Base-by-base conservation (phyloP, 2,797 vertebrate genomes). In the Staurois parvus region DNA sequence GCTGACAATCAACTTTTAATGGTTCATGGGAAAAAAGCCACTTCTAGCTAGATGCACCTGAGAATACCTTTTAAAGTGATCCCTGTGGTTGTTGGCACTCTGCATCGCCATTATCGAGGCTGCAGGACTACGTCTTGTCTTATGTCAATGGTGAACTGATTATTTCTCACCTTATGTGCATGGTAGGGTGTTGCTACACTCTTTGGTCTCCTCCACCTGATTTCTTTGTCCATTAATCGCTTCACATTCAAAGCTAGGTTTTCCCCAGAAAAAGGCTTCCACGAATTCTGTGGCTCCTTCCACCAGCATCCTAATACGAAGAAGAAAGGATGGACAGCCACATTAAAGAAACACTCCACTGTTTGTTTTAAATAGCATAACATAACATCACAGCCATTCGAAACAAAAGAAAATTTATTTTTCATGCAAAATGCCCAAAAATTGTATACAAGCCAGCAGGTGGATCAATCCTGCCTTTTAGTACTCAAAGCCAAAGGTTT, bases 211-310 rank as follows among this genome's bases (percentile, higher is more conserved):
- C 42, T 85, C 87, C 84, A 92, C 82, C 52, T 87, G 24, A 28
- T 67, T 0, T 4, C 0, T 83, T 78, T 91, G 52, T 0, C 85
- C 88, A 17, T 92, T 77, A 19, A 91, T 85, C 11, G 1, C 29
- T 0, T 86, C 28, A 2, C 92, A 93, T 4, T 0, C 1, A 26
- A 83, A 1, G 0, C 0, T 17, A 1, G 91, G 88, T 0, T 0
- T 89, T 2, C 92, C 92, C 88, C 86, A 92, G 83, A 93, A 93
- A 62, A 79, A 89, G 59, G 91, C 59, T 0, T 91, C 90, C 40
- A 84, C 84, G 70, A 81, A 10, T 32, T 75, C 88, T 4, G 34
- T 30, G 3, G 32, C 48, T 62, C 48, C 76, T 2, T 28, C 10
- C 1, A 78, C 34, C 3, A 30, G 0, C 3, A 24, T 9, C 30